A percentile compares a stretch with the other conserved stretches of the same genome.
Evolutionary conservation across 2,113 vertebrate genomes (phyloP).

Genomic region (Genyomyrus donnyi): DNA sequence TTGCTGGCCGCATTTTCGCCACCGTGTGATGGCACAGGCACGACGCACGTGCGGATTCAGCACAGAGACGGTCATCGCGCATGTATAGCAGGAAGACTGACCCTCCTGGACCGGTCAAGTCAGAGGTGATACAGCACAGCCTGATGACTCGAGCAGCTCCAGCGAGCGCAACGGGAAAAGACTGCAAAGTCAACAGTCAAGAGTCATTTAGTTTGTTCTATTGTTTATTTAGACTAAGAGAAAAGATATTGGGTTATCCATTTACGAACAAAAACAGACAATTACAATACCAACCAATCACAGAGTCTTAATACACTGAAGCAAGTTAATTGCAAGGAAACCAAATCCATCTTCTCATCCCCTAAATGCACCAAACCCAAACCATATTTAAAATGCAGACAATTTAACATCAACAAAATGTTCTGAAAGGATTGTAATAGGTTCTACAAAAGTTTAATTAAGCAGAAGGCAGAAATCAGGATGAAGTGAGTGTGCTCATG

Average conservation of each 20-base stretch:
- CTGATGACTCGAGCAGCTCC: background rate
- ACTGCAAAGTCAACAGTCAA: background rate
- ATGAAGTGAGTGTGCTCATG: background rate
- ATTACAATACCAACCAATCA: background rate
- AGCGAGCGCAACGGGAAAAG: background rate
- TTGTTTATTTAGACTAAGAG: background rate
- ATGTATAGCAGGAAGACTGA: background rate
- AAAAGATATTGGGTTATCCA: background rate
- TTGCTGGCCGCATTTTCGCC: background rate
- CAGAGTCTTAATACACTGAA: background rate
- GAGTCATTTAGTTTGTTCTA: background rate
- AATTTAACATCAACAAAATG: background rate
- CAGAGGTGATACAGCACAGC: background rate
- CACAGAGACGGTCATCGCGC: background rate
- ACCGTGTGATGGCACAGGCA: background rate
- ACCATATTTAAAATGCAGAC: background rate
- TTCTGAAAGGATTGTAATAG: background rate
- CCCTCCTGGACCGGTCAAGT: background rate
- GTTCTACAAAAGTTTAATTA: background rate
- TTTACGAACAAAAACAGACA: background rate
- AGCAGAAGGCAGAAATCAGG: background rate
- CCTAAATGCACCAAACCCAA: background rate
- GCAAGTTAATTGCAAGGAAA: background rate
- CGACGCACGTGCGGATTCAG: background rate
- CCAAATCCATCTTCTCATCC: background rate